Evolutionary conservation across 2,113 vertebrate genomes (phyloP).

Genomic region (Phalacrocorax brasilianus): DNA sequence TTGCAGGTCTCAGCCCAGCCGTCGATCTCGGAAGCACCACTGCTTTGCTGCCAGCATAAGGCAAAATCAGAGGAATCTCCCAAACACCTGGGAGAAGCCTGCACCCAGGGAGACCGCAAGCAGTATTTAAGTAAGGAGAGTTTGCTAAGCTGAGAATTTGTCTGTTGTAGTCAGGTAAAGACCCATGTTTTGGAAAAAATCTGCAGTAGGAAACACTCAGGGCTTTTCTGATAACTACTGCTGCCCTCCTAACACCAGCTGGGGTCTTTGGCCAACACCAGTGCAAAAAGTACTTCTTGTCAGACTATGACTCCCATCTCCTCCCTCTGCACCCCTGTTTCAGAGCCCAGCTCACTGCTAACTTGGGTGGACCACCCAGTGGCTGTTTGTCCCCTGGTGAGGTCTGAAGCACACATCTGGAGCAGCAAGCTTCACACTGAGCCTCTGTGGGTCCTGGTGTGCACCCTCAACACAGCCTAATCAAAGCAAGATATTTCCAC

Average conservation of each 20-base stretch:
- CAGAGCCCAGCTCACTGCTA: neutral
- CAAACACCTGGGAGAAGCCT: neutral
- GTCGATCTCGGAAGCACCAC: fast-evolving
- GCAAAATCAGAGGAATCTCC: neutral
- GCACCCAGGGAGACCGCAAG: neutral
- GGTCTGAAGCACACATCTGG: neutral
- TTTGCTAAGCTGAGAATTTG: neutral
- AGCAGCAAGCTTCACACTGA: neutral
- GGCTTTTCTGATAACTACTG: neutral
- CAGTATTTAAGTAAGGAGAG: neutral
- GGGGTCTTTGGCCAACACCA: neutral
- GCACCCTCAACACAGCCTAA: neutral
- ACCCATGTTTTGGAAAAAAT: fast-evolving
- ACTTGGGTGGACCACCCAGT: neutral
- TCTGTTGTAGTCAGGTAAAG: neutral
- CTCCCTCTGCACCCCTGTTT: neutral
- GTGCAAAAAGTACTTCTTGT: neutral
- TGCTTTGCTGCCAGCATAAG: fast-evolving
- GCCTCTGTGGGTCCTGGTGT: neutral
- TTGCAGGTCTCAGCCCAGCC: neutral
- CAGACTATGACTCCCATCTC: neutral
- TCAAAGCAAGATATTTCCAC: neutral
- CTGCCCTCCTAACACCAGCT: neutral
- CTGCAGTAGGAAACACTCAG: neutral
- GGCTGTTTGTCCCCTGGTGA: fast-evolving